These are phyloP conservation scores for Ciconia stormi DNA, from an alignment of 2,113 vertebrate genomes.

Conservation along the genomic window DNA sequence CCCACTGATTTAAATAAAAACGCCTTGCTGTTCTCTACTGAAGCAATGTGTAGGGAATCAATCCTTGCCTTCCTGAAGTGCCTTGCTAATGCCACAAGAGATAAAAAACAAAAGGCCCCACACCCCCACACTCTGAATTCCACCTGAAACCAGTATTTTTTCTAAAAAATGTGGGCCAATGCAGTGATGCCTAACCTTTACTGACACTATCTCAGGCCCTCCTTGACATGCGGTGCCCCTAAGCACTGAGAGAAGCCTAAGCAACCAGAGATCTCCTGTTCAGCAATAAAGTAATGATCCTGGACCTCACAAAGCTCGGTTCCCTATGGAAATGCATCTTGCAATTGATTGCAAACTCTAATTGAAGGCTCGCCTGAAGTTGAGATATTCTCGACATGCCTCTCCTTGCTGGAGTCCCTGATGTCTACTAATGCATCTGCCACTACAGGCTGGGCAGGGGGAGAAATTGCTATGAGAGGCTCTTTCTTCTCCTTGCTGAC, in stretches of 20 bases:
- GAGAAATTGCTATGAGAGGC: background rate
- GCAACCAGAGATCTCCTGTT: background rate
- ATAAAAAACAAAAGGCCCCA: fast-evolving
- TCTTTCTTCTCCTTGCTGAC: background rate
- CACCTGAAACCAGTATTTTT: background rate
- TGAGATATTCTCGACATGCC: background rate
- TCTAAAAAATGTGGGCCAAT: too few species aligned
- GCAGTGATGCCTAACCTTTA: background rate
- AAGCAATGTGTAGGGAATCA: background rate
- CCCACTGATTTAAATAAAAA: slow-evolving; percentile 62
- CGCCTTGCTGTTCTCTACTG: background rate
- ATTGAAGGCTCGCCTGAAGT: background rate
- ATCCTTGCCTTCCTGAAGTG: background rate
- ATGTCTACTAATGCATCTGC: background rate
- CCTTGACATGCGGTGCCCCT: background rate
- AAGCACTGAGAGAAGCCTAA: background rate
- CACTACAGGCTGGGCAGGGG: background rate
- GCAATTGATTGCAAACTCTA: background rate
- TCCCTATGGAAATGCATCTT: background rate
- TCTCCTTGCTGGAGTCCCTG: background rate
- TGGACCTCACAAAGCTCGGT: fast-evolving
- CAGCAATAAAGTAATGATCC: background rate
- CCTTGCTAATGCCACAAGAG: background rate
- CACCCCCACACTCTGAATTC: fast-evolving
- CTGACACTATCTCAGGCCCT: background rate